Conservation (phyloP, 1,140 invertebrate genomes). For the Tetramorium simillimum region DNA sequence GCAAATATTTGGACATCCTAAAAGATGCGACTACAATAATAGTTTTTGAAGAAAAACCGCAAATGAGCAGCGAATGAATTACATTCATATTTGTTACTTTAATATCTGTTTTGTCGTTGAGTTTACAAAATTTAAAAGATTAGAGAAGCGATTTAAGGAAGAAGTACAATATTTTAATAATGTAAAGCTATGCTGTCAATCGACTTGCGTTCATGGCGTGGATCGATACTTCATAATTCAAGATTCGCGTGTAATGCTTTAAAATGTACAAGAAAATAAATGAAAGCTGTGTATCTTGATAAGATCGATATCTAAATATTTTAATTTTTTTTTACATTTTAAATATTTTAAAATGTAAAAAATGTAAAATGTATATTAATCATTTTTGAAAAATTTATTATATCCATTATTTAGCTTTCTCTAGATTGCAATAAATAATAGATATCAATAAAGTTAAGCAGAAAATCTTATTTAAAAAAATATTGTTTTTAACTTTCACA, state of each 20-base stretch:
- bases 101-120: background rate
- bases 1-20: background rate
- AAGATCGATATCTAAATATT: background rate
- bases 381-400: background rate
- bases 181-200: background rate
- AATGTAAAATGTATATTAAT: too few relatives aligned
- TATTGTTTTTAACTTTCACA: conserved; percentile 19
- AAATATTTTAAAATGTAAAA: background rate
- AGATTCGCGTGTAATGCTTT: conserved; percentile 9
- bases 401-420: background rate
- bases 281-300: background rate
- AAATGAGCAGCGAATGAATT: background rate
- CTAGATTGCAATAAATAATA: background rate
- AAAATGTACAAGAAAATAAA: conserved; percentile 19
- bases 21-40: background rate
- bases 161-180: conserved; percentile 18
- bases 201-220: background rate
- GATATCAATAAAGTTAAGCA: background rate
- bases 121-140: background rate
- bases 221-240: conserved; percentile 35
- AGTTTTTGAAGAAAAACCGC: background rate
- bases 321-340: background rate
- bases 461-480: background rate
- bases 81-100: background rate
- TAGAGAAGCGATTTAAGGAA: background rate